These are phyloP conservation scores for Drosophila borborema DNA, from an alignment of 2,888 invertebrate genomes.

Conservation along the genomic window DNA sequence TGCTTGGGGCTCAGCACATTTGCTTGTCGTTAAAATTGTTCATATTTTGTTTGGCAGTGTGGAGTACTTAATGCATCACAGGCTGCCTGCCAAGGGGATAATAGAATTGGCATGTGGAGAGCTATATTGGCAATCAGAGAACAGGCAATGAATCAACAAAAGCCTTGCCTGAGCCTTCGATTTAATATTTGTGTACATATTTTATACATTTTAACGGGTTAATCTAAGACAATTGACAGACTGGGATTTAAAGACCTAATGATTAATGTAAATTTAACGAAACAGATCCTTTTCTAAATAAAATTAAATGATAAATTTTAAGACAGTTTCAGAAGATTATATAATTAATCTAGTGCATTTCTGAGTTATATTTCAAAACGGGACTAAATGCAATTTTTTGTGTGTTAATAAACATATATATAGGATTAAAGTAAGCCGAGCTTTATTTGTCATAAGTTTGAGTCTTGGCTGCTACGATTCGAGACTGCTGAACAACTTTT, in stretches of 20 bases:
- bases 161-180: neutral
- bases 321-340: neutral
- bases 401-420: too few relatives aligned
- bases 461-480: too few relatives aligned
- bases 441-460: neutral
- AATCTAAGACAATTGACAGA: neutral
- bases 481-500: neutral
- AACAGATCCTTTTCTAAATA: too few relatives aligned
- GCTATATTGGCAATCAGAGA: slow-evolving; percentile 11
- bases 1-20: slow-evolving; percentile 37
- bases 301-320: neutral
- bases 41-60: slow-evolving; percentile 18
- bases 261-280: neutral
- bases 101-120: slow-evolving; percentile 7
- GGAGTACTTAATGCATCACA: slow-evolving; percentile 26
- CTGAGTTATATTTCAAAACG: neutral
- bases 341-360: neutral
- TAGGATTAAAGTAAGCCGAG: neutral
- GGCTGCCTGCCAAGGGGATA: slow-evolving; percentile 6
- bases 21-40: slow-evolving; percentile 55
- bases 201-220: neutral
- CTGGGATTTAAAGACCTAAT: neutral
- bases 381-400: too few relatives aligned
- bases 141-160: neutral
- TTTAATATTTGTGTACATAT: neutral